A percentile compares a stretch with the other conserved stretches of the same genome.
phyloP scores from a whole-genome alignment of 2,797 vertebrate genomes.

The Gouania willdenowi region DNA sequence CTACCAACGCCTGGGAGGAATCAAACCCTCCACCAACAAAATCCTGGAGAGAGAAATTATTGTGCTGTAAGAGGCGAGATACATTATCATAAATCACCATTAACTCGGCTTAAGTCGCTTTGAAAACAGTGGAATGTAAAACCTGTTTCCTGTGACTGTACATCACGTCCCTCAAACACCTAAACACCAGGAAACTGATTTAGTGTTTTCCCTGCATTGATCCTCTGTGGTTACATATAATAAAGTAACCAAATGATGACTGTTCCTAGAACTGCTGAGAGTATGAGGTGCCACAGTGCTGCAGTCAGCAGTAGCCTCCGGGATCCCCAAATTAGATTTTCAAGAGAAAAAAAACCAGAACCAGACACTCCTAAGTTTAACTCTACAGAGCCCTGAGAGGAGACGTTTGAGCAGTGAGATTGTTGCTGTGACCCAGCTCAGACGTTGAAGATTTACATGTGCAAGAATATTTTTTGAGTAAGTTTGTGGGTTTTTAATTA shows the following conservation, averaged over 20 bases:
- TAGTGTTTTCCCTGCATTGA: not conserved
- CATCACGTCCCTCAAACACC: too few relatives aligned
- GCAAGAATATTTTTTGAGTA: too few relatives aligned
- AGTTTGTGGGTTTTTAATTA: too few relatives aligned
- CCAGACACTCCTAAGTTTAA: too few relatives aligned
- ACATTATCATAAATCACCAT: too few relatives aligned
- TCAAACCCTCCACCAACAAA: constrained; percentile 89
- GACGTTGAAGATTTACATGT: too few relatives aligned
- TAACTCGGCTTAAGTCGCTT: not conserved
- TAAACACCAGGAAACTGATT: not conserved
- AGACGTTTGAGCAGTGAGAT: too few relatives aligned
- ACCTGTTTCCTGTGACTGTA: too few relatives aligned
- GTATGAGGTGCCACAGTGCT: not conserved
- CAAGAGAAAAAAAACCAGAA: not conserved
- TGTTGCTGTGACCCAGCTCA: too few relatives aligned
- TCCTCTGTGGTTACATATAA: not conserved
- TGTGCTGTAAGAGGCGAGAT: too few relatives aligned
- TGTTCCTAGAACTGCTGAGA: not conserved
- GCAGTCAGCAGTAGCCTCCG: constrained; percentile 4
- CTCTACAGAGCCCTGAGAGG: too few relatives aligned
- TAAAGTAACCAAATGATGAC: not conserved
- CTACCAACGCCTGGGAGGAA: constrained; percentile 90
- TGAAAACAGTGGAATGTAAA: too few relatives aligned
- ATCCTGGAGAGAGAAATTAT: constrained; percentile 73
- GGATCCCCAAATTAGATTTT: not conserved